A percentile compares a stretch with the other conserved stretches of the same genome.
Evolutionary conservation across 2,797 vertebrate species (phyloP).

Genomic region (Bradypus variegatus): DNA sequence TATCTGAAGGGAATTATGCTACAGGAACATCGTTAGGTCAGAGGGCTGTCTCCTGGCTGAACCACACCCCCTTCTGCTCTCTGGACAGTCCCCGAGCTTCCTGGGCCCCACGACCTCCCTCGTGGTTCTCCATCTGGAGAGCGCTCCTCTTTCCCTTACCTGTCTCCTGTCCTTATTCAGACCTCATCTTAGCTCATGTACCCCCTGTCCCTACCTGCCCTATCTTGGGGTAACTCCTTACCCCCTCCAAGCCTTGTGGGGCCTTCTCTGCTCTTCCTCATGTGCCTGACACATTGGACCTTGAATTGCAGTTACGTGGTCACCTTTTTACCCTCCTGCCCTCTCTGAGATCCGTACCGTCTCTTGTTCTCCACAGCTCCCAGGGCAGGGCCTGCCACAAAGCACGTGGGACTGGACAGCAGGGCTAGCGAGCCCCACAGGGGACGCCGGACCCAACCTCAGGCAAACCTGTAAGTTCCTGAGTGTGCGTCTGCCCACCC

Average conservation of each 20-base stretch:
- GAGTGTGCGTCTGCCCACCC: rapidly evolving
- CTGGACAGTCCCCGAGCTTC: background rate
- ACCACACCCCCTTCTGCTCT: background rate
- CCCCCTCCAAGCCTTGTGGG: background rate
- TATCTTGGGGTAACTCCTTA: too few relatives aligned
- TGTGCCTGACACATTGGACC: rapidly evolving
- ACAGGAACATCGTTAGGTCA: background rate
- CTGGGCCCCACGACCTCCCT: background rate
- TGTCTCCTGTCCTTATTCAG: background rate
- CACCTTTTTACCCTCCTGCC: background rate
- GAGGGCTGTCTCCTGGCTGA: background rate
- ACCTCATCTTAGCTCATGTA: background rate
- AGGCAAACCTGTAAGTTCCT: background rate
- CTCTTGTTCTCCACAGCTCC: background rate
- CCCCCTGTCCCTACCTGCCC: background rate
- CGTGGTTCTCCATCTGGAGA: background rate
- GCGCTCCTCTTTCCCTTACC: background rate
- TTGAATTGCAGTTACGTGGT: background rate
- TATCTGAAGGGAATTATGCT: background rate
- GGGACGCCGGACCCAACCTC: background rate
- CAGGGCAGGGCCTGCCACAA: background rate
- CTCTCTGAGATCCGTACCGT: background rate
- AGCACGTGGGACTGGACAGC: background rate
- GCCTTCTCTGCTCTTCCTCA: background rate
- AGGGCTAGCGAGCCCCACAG: background rate